Conservation (phyloP, 2,797 vertebrate species). For the Argyrosomus regius region DNA sequence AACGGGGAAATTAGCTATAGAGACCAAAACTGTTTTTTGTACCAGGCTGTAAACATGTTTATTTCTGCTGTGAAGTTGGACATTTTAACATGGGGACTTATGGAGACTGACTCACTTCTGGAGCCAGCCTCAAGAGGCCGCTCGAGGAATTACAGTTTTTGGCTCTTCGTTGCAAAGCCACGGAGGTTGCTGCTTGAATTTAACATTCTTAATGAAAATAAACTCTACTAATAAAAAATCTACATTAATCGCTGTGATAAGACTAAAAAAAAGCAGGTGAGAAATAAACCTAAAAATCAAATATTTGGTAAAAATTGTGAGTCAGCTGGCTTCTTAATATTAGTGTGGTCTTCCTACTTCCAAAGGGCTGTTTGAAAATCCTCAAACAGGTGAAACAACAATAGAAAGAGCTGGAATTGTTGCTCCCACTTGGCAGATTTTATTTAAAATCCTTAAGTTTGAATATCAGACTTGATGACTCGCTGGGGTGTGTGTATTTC, state of each 20-base stretch:
- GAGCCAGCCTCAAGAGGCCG: too few relatives aligned
- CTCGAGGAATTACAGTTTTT: too few relatives aligned
- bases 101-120: too few relatives aligned
- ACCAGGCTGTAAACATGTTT: too few relatives aligned
- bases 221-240: not conserved
- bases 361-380: conserved; percentile 18
- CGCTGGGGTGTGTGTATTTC: conserved; percentile 16
- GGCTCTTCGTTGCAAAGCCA: too few relatives aligned
- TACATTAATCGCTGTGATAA: not conserved
- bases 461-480: conserved; percentile 17
- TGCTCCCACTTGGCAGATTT: conserved; percentile 18
- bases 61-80: too few relatives aligned
- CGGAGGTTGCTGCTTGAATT: too few relatives aligned
- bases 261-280: not conserved
- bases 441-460: conserved; percentile 11
- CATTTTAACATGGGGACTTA: too few relatives aligned
- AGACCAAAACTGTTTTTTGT: too few relatives aligned
- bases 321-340: conserved; percentile 21
- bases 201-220: too few relatives aligned
- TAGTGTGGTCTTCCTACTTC: conserved; percentile 1
- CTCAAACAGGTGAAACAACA: conserved; percentile 21
- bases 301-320: not conserved
- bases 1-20: too few relatives aligned
- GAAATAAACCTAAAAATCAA: not conserved
- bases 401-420: not conserved